Percentiles rank a stretch among this genome's conserved stretches.
Conservation (phyloP, 2,888 invertebrate genomes). For the Aspidapion aeneum region DNA sequence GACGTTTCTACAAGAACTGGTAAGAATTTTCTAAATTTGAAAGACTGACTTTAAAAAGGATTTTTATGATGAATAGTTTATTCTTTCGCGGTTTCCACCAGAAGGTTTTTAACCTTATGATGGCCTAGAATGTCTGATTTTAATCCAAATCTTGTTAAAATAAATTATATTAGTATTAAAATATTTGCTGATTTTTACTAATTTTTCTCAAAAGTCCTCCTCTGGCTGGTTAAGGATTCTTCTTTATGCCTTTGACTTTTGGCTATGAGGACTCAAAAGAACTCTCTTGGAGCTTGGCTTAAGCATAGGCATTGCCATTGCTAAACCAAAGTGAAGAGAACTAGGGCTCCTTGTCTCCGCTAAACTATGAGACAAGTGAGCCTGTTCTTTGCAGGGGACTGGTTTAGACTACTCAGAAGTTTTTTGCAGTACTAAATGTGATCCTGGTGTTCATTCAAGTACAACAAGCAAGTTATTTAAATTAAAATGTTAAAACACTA, state of each 20-base stretch:
- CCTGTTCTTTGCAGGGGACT: conserved; percentile 43
- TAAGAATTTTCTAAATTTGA: conserved; percentile 49
- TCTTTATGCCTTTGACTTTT: too few relatives aligned
- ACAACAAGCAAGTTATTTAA: too few relatives aligned
- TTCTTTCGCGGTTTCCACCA: background rate
- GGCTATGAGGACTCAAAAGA: conserved; percentile 61
- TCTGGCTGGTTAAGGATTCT: too few relatives aligned
- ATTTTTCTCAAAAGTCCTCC: conserved; percentile 56
- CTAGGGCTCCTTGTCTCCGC: conserved; percentile 55
- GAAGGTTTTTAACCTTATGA: background rate
- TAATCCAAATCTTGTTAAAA: background rate
- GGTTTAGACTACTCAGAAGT: too few relatives aligned
- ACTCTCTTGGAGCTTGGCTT: conserved; percentile 36
- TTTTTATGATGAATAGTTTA: background rate
- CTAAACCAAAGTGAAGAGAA: too few relatives aligned
- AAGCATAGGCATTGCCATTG: conserved; percentile 3
- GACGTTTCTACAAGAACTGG: conserved; percentile 99
- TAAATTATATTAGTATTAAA: background rate
- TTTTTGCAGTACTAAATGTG: too few relatives aligned
- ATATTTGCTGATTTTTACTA: conserved; percentile 1
- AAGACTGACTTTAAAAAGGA: background rate
- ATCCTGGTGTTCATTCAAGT: too few relatives aligned
- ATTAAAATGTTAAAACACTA: too few relatives aligned
- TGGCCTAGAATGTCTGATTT: background rate
- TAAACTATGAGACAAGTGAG: conserved; percentile 67